These are phyloP conservation scores for Dolomedes plantarius DNA, from an alignment of 2,888 invertebrate genomes.

Conservation along the genomic window DNA sequence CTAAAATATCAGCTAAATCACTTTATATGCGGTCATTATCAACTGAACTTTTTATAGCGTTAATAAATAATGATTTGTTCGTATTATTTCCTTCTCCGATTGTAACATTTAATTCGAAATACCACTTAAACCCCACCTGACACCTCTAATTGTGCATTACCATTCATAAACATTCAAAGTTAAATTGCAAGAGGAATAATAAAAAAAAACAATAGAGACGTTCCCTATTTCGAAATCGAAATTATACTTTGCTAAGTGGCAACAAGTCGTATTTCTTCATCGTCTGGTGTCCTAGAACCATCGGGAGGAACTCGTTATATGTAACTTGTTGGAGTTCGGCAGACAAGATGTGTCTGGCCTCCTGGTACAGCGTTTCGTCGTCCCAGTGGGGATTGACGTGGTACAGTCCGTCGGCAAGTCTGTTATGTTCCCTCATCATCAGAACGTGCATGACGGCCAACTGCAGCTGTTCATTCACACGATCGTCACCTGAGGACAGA, in stretches of 20 bases:
- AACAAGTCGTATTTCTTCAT: constrained; percentile 74
- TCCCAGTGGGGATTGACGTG: constrained; percentile 94
- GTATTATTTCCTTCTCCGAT: no score
- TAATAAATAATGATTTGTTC: no score
- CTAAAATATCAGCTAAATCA: no score
- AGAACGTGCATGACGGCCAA: constrained; percentile 93
- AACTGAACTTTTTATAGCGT: no score
- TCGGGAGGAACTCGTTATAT: constrained; percentile 78
- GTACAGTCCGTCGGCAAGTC: constrained; percentile 85
- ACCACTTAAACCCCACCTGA: no score
- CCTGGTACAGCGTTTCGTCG: constrained; percentile 91
- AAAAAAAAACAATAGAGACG: no score
- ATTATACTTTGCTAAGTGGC: constrained; percentile 66
- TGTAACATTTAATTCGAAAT: no score
- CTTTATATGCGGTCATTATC: no score
- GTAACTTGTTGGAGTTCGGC: constrained; percentile 78
- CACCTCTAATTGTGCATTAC: no score
- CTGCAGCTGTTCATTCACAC: constrained; percentile 93
- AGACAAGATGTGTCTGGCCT: constrained; percentile 76
- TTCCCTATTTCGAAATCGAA: no score
- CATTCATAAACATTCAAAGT: no score
- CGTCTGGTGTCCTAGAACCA: constrained; percentile 75
- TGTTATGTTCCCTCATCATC: constrained; percentile 93
- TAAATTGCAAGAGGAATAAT: no score
- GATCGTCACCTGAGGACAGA: constrained; percentile 85